Conservation (phyloP, 2,888 invertebrate genomes). For the Drosophila kuntzei region DNA sequence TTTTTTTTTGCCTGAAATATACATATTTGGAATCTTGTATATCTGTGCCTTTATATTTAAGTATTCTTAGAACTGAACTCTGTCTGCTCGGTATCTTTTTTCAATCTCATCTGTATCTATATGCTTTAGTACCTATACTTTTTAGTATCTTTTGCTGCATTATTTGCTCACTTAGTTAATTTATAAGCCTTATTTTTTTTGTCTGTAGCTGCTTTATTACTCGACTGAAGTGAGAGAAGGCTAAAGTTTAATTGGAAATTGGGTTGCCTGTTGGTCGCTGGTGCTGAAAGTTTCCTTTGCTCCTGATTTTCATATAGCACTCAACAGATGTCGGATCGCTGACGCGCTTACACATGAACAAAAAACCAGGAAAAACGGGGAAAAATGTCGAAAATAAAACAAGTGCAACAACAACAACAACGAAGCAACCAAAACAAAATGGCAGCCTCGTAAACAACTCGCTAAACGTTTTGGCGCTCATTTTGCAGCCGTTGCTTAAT, state of each 20-base stretch:
- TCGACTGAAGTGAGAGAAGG: slow-evolving; percentile 3
- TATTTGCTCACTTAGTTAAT: slow-evolving; percentile 25
- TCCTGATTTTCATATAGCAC: slow-evolving; percentile 42
- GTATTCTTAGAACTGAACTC: not conserved
- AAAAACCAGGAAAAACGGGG: slow-evolving; percentile 11
- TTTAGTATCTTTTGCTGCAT: slow-evolving; percentile 8
- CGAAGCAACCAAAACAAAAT: slow-evolving; percentile 49
- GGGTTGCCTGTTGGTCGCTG: slow-evolving; percentile 28
- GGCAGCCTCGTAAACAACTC: slow-evolving; percentile 75
- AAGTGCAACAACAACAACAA: not conserved
- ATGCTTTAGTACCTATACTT: not conserved
- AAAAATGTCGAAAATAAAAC: slow-evolving; percentile 3
- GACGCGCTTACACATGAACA: slow-evolving; percentile 38
- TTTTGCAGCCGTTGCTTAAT: slow-evolving; percentile 78
- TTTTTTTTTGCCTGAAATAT: too few species aligned
- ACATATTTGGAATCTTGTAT: too few species aligned
- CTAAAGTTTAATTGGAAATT: slow-evolving; percentile 57
- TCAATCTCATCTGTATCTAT: not conserved
- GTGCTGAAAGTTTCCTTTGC: slow-evolving; percentile 39
- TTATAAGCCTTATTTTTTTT: slow-evolving; percentile 22
- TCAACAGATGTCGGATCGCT: slow-evolving; percentile 62
- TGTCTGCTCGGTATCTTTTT: not conserved
- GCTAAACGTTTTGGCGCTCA: slow-evolving; percentile 78
- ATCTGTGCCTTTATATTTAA: too few species aligned
- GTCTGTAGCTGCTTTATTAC: slow-evolving; percentile 28